Evolutionary conservation across 2,113 vertebrate genomes (phyloP).

Genomic region (Larimichthys polyactis): DNA sequence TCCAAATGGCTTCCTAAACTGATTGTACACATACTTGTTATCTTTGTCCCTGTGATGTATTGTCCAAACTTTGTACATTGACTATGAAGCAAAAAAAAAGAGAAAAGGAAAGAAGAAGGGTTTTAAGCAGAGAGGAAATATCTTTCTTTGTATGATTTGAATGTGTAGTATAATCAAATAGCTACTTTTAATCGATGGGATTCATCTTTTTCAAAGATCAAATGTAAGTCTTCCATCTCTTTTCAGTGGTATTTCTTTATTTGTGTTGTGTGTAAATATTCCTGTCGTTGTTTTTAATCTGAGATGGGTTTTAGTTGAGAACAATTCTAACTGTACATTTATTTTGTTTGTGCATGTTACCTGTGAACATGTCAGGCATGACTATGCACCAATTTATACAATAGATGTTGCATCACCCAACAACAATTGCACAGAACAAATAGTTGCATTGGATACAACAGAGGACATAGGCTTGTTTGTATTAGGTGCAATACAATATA

Average conservation of each 20-base stretch:
- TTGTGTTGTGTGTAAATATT: slow-evolving; percentile 75
- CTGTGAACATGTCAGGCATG: slow-evolving; percentile 79
- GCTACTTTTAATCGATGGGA: slow-evolving; percentile 62
- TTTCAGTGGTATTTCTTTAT: slow-evolving; percentile 63
- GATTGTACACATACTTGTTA: slow-evolving; percentile 73
- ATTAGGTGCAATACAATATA: slow-evolving; percentile 55
- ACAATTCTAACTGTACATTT: slow-evolving; percentile 56
- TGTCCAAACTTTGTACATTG: slow-evolving; percentile 62
- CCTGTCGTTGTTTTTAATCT: slow-evolving; percentile 53
- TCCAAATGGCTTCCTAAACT: slow-evolving; percentile 59
- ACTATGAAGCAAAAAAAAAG: slow-evolving; percentile 65
- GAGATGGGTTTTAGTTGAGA: slow-evolving; percentile 61
- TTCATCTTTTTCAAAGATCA: slow-evolving; percentile 67
- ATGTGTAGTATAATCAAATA: slow-evolving; percentile 59
- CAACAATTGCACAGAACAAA: slow-evolving; percentile 71
- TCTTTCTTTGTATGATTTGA: slow-evolving; percentile 68
- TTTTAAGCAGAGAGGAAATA: slow-evolving; percentile 56
- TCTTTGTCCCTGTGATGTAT: slow-evolving; percentile 81
- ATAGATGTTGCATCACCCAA: slow-evolving; percentile 66
- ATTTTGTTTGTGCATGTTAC: slow-evolving; percentile 85
- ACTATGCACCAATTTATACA: slow-evolving; percentile 81
- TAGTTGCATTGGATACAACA: slow-evolving; percentile 56
- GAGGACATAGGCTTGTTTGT: slow-evolving; percentile 53
- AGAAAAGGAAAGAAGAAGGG: not conserved
- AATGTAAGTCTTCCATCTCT: slow-evolving; percentile 76